Base-by-base conservation (phyloP, 1,140 invertebrate species). In the Druon quercuslanigerum region DNA sequence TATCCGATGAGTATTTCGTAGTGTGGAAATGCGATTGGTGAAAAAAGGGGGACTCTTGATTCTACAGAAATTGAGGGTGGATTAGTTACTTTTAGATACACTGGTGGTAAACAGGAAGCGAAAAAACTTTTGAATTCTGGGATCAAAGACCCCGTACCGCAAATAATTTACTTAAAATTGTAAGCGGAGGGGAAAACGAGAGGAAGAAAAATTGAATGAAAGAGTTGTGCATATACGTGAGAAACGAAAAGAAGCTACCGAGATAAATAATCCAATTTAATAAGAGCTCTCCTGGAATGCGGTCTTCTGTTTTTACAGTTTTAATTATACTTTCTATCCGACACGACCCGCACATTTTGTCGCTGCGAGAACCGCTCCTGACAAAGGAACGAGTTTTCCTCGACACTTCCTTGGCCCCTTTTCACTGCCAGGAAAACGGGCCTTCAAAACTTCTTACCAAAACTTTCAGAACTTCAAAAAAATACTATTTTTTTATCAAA, bases 261-360 rank as follows among this genome's bases (percentile, higher is more conserved):
- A 86, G 85, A 87, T 87, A 88, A 88, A 89, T 89, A 88, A 90
- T 90, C 84, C 81, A 90, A 90, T 90, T 89, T 87, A 84, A 84
- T 82, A 79, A 71, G 76, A 84, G 76, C 78, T 57, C 51, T 71
- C 77, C 60, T 81, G 74, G 77, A 60, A 54, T 74, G 83, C 74
- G 81, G 80, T 76, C 81, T 78, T 79, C 84, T 86, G 84, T 90
- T 90, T 89, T 89, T 87, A 86, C 84, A 80, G 84, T 87, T 89
- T 90, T 89, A 90, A 90, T 90, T 90, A 90, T 83, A 83, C 83
- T 79, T 85, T 80, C 77, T 76, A 57, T 72, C 76, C 72, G 56
- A 51, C 51, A 52, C 46, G 50, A 73, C 50, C 73, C 70, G 75
- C 79, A 72, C 76, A 73, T 74, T 84, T 85, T 81, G 83, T 82